Evolutionary conservation across 2,797 vertebrate genomes (phyloP), one percentile per base, ranked within the genome.

Genomic region (Pteropus rufus): DNA sequence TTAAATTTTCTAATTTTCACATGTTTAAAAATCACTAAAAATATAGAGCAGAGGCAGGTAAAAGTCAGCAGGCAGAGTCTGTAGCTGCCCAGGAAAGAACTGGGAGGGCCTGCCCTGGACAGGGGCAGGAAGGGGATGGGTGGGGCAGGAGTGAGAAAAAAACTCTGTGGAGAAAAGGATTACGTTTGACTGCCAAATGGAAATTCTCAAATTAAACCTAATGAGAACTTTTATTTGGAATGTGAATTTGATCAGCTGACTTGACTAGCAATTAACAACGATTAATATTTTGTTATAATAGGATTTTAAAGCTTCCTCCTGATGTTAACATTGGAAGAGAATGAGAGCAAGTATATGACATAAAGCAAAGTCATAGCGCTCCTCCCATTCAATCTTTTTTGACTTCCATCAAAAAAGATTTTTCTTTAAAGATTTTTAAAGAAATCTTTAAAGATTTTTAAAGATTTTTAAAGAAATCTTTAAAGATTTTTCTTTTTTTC

Each of bases 321-420:
- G 70, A 96, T 29, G 49, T 60, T 82, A 96, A 92, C 58, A 88
- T 86, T 89, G 67, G 86, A 95, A 85, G 72, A 94, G 44, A 94
- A 92, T 34, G 58, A 92, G 7, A 67, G n/a, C n/a, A 93, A 91
- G 92, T 52, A 23, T 3, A 80, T 18, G 54, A 83, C 34, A 77
- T 73, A 58, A 70, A 54, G 12, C 69, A 96, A 93, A 97, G 58
- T 49, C 31, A 91, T 16, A 73, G 91, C 46, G 54, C 46, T 89
- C 52, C 46, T 89, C 11, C 21, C 56, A 72, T 29, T 88, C 4
- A 60, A 62, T 81, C 44, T 9, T 81, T 72, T 65, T 70, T 77
- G 86, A 84, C 24, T 39, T 82, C 52, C 19, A 52, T 77, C 41
- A 94, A n/a, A n/a, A n/a, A n/a, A n/a, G n/a, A n/a, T n/a, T n/a